A percentile compares a stretch with the other conserved stretches of the same genome.
phyloP scores from a whole-genome alignment of 2,797 vertebrate genomes.

The Scolopax bukidnonensis region DNA sequence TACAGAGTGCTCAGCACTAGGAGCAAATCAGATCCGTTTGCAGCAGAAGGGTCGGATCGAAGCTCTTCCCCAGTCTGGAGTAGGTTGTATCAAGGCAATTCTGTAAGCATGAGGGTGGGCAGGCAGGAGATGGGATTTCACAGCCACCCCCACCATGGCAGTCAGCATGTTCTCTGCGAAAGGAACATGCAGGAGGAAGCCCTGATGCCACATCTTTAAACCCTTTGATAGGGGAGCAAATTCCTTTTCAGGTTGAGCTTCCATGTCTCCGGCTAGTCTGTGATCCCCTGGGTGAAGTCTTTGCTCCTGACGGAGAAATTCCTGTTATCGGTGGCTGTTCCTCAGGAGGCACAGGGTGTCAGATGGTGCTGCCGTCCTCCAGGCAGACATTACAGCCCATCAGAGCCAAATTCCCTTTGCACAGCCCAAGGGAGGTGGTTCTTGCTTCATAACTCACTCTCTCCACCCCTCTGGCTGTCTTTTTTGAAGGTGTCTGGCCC shows the following conservation, averaged over 20 bases:
- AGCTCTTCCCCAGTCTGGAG: constrained; percentile 24
- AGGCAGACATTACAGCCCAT: not conserved
- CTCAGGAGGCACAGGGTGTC: not conserved
- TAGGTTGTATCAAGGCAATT: not conserved
- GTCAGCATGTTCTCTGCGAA: not conserved
- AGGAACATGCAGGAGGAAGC: not conserved
- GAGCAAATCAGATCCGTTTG: constrained; percentile 22
- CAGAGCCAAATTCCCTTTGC: not conserved
- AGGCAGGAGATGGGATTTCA: constrained; percentile 21
- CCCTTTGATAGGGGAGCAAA: not conserved
- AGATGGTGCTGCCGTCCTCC: not conserved
- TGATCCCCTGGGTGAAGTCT: not conserved
- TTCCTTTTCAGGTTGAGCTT: not conserved
- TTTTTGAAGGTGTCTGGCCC: not conserved
- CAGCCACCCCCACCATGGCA: not conserved
- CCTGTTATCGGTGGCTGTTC: fast-evolving
- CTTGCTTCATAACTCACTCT: not conserved
- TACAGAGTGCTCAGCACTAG: constrained; percentile 27
- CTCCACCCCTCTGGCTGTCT: not conserved
- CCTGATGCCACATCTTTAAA: not conserved
- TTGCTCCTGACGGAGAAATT: not conserved
- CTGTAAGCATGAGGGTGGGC: not conserved
- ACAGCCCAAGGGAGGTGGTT: not conserved
- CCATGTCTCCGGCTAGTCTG: not conserved
- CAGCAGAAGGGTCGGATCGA: not conserved